Conservation (phyloP, 2,797 vertebrate species). For the Lacerta viridis region DNA sequence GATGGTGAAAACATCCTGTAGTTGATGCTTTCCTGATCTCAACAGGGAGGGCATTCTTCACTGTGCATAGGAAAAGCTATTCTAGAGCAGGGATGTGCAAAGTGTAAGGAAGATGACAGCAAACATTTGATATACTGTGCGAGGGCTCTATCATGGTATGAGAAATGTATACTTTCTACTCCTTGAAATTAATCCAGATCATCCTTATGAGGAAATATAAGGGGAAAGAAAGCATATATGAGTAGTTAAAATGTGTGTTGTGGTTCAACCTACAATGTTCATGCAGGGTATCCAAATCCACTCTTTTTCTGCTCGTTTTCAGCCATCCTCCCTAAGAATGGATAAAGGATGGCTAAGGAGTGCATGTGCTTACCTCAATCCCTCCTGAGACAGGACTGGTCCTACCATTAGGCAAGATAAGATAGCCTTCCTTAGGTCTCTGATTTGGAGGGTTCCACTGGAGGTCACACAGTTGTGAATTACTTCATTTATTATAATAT, state of each 20-base stretch:
- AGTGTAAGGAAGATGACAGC: neutral
- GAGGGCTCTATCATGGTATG: neutral
- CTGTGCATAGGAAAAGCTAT: neutral
- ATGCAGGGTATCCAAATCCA: neutral
- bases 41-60: too few species aligned
- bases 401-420: neutral
- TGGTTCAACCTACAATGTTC: neutral
- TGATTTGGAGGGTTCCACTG: too few species aligned
- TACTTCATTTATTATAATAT: too few species aligned
- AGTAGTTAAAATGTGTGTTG: neutral
- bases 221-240: neutral
- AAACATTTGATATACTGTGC: too few species aligned
- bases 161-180: neutral
- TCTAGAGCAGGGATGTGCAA: neutral
- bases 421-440: neutral
- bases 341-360: neutral
- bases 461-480: too few species aligned
- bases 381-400: too few species aligned
- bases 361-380: neutral
- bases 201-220: neutral
- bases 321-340: neutral
- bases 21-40: too few species aligned
- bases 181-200: neutral
- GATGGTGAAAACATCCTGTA: too few species aligned
- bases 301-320: neutral